Percentiles rank a stretch among this genome's conserved stretches.
Evolutionary conservation across 2,797 vertebrate genomes (phyloP).

Genomic region (Sebastes jordani): DNA sequence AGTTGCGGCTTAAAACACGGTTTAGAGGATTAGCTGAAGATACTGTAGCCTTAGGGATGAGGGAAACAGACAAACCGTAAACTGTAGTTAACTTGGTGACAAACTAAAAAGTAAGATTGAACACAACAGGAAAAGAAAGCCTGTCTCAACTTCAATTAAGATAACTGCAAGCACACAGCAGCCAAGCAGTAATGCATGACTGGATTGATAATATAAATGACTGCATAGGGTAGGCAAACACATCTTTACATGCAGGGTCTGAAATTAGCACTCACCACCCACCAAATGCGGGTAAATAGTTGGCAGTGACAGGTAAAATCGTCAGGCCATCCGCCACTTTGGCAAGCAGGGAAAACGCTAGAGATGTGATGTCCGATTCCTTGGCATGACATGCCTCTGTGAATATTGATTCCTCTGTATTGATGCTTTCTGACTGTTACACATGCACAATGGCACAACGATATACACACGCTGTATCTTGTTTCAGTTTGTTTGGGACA

Average conservation of each 20-base stretch:
- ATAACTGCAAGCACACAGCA: not conserved
- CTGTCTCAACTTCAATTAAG: not conserved
- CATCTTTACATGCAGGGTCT: not conserved
- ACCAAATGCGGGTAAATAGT: too few relatives aligned
- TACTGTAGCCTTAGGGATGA: conserved; percentile 22
- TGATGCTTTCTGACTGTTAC: too few relatives aligned
- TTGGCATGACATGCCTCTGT: too few relatives aligned
- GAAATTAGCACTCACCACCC: too few relatives aligned
- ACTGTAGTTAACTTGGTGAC: not conserved
- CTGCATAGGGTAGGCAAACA: not conserved
- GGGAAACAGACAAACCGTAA: not conserved
- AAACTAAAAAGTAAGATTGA: not conserved
- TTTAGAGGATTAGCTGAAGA: conserved; percentile 62
- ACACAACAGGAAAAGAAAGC: not conserved
- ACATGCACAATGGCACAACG: too few relatives aligned
- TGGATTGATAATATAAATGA: not conserved
- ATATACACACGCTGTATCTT: too few relatives aligned
- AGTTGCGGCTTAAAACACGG: conserved; percentile 33
- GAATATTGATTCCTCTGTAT: too few relatives aligned
- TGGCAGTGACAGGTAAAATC: too few relatives aligned
- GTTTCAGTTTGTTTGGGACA: too few relatives aligned
- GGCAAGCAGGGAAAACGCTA: too few relatives aligned
- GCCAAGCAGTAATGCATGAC: not conserved
- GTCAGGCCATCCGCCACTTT: too few relatives aligned
- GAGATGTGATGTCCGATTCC: too few relatives aligned